Evolutionary conservation across 1,140 invertebrate genomes (phyloP).

Genomic region (Listronotus oregonensis): DNA sequence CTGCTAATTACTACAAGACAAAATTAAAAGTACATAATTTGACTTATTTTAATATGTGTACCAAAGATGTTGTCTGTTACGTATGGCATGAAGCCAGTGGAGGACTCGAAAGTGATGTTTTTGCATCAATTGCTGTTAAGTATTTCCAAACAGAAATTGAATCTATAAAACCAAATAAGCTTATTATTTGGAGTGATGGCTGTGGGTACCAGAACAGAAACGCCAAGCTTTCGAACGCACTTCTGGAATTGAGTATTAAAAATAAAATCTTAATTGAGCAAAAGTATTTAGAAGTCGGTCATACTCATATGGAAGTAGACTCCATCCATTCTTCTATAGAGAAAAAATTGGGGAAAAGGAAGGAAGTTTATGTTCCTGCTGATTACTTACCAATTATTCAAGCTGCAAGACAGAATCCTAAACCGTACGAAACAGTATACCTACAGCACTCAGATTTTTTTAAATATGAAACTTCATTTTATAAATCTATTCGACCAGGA

Average conservation of each 20-base stretch:
- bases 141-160: slow-evolving; percentile 16
- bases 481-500: too few relatives aligned
- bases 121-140: slow-evolving; percentile 25
- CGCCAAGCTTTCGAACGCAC: slow-evolving; percentile 42
- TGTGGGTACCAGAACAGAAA: slow-evolving; percentile 40
- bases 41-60: too few relatives aligned
- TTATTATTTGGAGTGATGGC: slow-evolving; percentile 31
- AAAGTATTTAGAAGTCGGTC: too few relatives aligned
- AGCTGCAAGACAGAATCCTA: slow-evolving; percentile 20
- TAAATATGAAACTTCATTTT: background rate
- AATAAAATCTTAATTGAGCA: too few relatives aligned
- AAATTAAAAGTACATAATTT: too few relatives aligned
- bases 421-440: slow-evolving; percentile 10
- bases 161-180: slow-evolving; percentile 3
- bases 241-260: slow-evolving; percentile 34
- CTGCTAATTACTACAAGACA: too few relatives aligned
- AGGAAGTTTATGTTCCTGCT: slow-evolving; percentile 19
- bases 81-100: too few relatives aligned
- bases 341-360: too few relatives aligned
- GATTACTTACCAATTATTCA: slow-evolving; percentile 25
- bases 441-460: slow-evolving; percentile 11
- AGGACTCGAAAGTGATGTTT: slow-evolving; percentile 21
- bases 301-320: too few relatives aligned
- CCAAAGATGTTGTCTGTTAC: too few relatives aligned
- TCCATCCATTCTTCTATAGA: too few relatives aligned